Base-by-base conservation (phyloP, 1,140 invertebrate species). In the Dendrolimus punctatus region DNA sequence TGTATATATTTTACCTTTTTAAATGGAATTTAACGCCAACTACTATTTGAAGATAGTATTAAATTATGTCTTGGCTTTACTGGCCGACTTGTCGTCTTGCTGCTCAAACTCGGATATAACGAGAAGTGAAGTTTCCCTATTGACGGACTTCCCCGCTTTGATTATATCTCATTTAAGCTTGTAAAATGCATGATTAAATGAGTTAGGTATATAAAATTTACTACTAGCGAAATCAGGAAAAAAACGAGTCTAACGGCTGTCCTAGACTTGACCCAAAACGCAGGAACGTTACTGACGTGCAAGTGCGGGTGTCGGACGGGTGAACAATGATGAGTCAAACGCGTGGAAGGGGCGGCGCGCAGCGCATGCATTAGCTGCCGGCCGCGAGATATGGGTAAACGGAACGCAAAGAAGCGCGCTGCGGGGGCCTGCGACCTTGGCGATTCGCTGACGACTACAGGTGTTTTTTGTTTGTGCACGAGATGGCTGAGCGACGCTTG, bases 341-440 rank as follows among this genome's bases (percentile, higher is more conserved):
- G 62, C 50, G 71, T 71, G 71, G 23, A 23, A 23, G 75, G 69
- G 79, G 75, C 72, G 77, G 68, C 48, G 63, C 56, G 66, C n/a
- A n/a, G 53, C 57, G 73, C 73, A 63, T 80, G 75, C 78, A 77
- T 73, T 82, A 67, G 77, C 77, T 79, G 79, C 77, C 76, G 83
- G 76, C 77, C 81, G 79, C 77, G 78, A 85, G 76, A 85, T 85
- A 80, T 85, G 79, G 80, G 80, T 82, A 77, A 83, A 73, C 77
- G 79, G 79, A 82, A 74, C 80, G 77, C 76, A 56, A 68, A 77
- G 68, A 57, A 78, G 68, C 76, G 68, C 71, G 80, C 75, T 62
- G 66, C 75, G 59, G 76, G 80, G 80, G 80, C 80, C 75, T 78
- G 76, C 71, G 80, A 79, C 82, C 79, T 83, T 85, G 79, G 68